Base-by-base conservation (phyloP, 2,888 invertebrate species). In the Pyrrhia umbra region DNA sequence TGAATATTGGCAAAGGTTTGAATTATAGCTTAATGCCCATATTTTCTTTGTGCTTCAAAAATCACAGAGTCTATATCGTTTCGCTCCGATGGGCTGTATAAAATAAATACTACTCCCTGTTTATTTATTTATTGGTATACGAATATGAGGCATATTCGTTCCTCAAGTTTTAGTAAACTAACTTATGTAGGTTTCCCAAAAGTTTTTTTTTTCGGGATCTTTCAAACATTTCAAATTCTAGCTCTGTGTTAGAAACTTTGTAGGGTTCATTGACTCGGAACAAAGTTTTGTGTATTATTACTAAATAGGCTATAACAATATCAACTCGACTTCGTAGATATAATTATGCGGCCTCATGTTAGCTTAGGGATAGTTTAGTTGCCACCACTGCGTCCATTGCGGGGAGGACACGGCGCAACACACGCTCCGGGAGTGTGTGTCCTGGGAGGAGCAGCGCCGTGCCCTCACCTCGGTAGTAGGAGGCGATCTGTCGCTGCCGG, bases 1-100 rank as follows among this genome's bases (percentile, higher is more conserved):
- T 76, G 71, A 80, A 80, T 76, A 79, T 78, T 77, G 77, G 67
- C 73, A 77, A 77, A 79, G 75, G 73, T 70, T 73, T 75, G 79
- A 82, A 66, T 83, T 82, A 84, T 85, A 62, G 67, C 74, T 55
- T 52, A 23, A 42, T 63, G 67, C 67, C 78, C 79, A 70, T 70
- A 82, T 80, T 80, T 81, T 79, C 79, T 67, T 79, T 77, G 70
- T 72, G 81, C 63, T 66, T 64, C 61, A 60, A 71, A 70, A 72
- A 75, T 73, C 62, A 39, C 57, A 65, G 67, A 49, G 13, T 20
- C 37, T 51, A 21, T 25, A 49, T 47, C 52, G 56, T 47, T 54
- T 60, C 57, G 54, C 52, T 47, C 39, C 54, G 63, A 18, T 52
- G 39, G 46, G 9, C 55, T 46, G 42, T 61, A 54, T 68, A 42